Evolutionary conservation across 2,797 vertebrate genomes (phyloP), one percentile per base, ranked within the genome.

Genomic region (Mus spretus): DNA sequence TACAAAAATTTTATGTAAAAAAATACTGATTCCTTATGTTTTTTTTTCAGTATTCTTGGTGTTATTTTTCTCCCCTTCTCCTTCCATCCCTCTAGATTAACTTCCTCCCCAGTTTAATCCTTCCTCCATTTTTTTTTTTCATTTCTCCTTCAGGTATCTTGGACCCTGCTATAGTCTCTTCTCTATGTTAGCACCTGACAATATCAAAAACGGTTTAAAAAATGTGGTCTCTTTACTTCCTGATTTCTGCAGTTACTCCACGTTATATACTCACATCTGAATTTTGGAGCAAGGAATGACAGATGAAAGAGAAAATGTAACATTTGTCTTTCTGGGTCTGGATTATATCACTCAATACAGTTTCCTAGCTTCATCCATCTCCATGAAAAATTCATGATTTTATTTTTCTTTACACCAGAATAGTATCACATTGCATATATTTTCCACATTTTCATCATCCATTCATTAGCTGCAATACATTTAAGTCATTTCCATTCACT

Each of bases 181-280:
- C 28, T 65, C 2, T 22, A 1, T 50, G 40, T 1, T 19, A 4
- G 9, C n/a, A 40, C 15, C 12, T 12, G 1, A 34, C 12, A 9
- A 22, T 24, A 47, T 24, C 13, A 44, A 26, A 44, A 77, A 26
- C 0, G 2, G 15, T n/a, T 70, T n/a, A 6, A 31, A 63, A 70
- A 70, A 70, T 19, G 15, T 70, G 70, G 3, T n/a, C 19, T 47
- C 20, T 34, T 24, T 70, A 50, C 31, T 67, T 67, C 20, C 31
- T 85, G 19, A 24, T n/a, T 67, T n/a, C 63, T 50, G 19, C 31
- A 67, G 44, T 34, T 15, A n/a, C 20, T 14, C 12, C 6, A 3
- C 63, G 19, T 67, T 53, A 24, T 50, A n/a, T n/a, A 53, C 20
- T 67, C 11, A 50, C 47, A 50, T n/a, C 19, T 67, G 31, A 65